Percentiles rank a stretch among this genome's conserved stretches.
Conservation (phyloP, 2,113 vertebrate species). For the Casuarius casuarius region DNA sequence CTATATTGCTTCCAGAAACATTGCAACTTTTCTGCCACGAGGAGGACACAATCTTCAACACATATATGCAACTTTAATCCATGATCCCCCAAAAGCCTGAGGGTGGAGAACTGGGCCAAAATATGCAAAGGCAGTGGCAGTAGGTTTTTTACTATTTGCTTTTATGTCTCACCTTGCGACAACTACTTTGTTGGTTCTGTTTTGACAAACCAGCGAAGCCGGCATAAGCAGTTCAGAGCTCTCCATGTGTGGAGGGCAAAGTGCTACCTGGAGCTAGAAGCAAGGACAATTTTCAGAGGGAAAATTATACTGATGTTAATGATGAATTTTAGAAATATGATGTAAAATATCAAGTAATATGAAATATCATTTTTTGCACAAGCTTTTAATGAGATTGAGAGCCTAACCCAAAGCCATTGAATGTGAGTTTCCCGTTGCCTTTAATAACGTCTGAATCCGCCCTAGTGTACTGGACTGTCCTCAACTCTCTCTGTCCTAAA, state of each 20-base stretch:
- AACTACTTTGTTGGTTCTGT: not conserved
- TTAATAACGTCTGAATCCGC: not conserved
- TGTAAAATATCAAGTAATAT: not conserved
- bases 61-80: not conserved
- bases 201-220: not conserved
- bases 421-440: not conserved
- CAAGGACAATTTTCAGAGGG: not conserved
- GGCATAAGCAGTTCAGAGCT: not conserved
- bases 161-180: not conserved
- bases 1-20: not conserved
- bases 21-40: rapidly evolving
- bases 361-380: not conserved
- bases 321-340: not conserved
- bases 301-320: not conserved
- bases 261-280: not conserved
- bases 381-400: not conserved
- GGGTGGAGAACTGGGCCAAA: not conserved
- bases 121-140: not conserved
- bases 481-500: not conserved
- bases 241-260: not conserved
- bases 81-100: not conserved
- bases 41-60: not conserved
- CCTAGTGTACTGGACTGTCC: not conserved
- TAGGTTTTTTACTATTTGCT: not conserved
- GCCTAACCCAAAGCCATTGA: not conserved